These are phyloP conservation scores for Channa maculata DNA, from an alignment of 2,113 vertebrate species.

Conservation along the genomic window DNA sequence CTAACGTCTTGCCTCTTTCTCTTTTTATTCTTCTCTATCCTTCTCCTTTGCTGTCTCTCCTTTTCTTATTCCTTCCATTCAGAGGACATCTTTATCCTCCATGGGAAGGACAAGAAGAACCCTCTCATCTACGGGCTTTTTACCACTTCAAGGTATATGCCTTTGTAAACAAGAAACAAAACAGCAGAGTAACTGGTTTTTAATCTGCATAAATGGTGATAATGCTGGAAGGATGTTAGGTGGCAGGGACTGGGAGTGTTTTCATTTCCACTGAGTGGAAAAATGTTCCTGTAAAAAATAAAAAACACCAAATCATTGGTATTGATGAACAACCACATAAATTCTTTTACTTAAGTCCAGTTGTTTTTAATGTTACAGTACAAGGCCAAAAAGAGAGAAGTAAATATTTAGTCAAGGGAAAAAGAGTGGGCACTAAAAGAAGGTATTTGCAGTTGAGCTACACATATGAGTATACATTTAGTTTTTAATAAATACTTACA, in stretches of 20 bases:
- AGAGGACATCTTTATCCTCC: constrained; percentile 87
- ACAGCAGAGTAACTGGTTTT: constrained; percentile 11
- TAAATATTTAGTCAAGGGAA: not conserved
- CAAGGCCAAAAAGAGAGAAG: not conserved
- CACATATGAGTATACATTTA: too few species aligned
- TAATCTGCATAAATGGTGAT: constrained; percentile 10
- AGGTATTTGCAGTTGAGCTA: not conserved
- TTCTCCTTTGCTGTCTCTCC: constrained; percentile 7
- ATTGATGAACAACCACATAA: constrained; percentile 16
- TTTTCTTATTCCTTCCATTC: constrained; percentile 33
- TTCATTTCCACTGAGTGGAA: constrained; percentile 10
- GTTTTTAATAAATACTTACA: too few species aligned
- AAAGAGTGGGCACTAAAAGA: too few species aligned
- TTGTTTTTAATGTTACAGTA: not conserved
- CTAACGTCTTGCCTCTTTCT: constrained; percentile 19
- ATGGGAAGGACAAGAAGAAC: constrained; percentile 85
- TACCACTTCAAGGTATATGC: constrained; percentile 83
- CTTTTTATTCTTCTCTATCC: not conserved
- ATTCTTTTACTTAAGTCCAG: not conserved
- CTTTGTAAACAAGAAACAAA: not conserved
- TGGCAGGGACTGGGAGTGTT: not conserved
- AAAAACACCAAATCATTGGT: constrained; percentile 8
- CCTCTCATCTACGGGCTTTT: constrained; percentile 86
- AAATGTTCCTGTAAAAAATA: constrained; percentile 3
- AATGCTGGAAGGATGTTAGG: constrained; percentile 8